These are phyloP conservation scores for Heliconius hortense DNA, from an alignment of 2,888 invertebrate genomes.

Conservation along the genomic window DNA sequence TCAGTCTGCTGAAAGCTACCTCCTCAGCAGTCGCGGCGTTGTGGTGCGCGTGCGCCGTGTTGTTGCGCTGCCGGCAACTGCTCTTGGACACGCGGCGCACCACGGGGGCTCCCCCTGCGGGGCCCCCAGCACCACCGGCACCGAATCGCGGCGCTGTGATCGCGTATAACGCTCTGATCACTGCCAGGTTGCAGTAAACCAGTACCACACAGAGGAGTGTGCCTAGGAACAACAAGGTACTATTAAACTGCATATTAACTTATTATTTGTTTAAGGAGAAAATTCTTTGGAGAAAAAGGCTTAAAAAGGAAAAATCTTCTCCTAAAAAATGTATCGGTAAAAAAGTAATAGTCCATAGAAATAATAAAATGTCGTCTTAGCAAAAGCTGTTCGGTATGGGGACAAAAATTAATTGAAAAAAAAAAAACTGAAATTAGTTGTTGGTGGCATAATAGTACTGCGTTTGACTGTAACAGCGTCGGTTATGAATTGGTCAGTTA, in stretches of 20 bases:
- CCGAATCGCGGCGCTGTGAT: slow-evolving; percentile 71
- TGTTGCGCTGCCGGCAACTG: slow-evolving; percentile 68
- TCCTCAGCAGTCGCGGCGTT: slow-evolving; percentile 88
- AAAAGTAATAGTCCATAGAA: too few species aligned
- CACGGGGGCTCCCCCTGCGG: slow-evolving; percentile 44
- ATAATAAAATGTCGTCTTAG: too few species aligned
- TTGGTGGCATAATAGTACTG: too few species aligned
- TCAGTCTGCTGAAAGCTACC: slow-evolving; percentile 91
- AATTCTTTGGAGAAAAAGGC: too few species aligned
- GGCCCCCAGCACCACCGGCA: slow-evolving; percentile 37
- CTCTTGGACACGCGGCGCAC: slow-evolving; percentile 66
- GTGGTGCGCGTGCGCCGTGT: slow-evolving; percentile 52
- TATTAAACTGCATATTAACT: neutral
- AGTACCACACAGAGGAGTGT: slow-evolving; percentile 87
- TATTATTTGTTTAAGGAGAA: neutral
- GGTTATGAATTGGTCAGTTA: too few species aligned
- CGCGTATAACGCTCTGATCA: slow-evolving; percentile 87
- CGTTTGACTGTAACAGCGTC: too few species aligned
- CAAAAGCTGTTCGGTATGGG: too few species aligned
- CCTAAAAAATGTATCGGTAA: too few species aligned
- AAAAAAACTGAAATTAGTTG: too few species aligned
- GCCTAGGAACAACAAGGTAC: slow-evolving; percentile 71
- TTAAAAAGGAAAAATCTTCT: too few species aligned
- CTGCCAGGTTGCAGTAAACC: slow-evolving; percentile 91
- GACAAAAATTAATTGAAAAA: too few species aligned